phyloP scores from a whole-genome alignment of 2,797 vertebrate species.

The Epinephelus malabaricus region DNA sequence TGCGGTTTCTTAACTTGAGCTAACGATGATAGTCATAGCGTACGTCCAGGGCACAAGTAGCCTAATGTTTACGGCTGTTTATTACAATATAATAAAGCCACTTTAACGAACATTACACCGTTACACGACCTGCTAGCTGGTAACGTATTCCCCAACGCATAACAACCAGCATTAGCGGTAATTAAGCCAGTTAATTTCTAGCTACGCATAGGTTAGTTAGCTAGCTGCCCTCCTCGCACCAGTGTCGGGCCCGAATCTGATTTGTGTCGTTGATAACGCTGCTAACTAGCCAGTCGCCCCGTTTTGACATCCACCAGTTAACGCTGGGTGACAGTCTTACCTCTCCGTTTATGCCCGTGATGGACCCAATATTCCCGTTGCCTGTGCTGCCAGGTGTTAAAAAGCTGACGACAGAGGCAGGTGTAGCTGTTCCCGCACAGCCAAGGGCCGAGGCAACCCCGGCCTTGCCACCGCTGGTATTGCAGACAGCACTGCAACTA shows the following conservation, averaged over 20 bases:
- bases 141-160: not conserved
- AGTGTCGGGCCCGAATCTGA: conserved; percentile 74
- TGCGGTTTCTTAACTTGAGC: conserved; percentile 49
- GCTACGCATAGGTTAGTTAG: conserved; percentile 45
- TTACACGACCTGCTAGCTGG: no score
- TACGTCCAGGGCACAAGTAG: conserved; percentile 34
- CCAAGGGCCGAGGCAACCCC: conserved; percentile 88
- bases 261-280: conserved; percentile 73
- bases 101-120: not conserved
- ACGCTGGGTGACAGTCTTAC: conserved; percentile 72
- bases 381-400: conserved; percentile 80
- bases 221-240: conserved; percentile 58
- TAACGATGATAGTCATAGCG: conserved; percentile 53
- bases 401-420: conserved; percentile 85
- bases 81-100: not conserved
- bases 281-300: conserved; percentile 34
- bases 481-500: conserved; percentile 87
- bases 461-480: conserved; percentile 87
- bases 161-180: not conserved
- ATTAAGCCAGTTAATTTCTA: conserved; percentile 30
- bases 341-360: conserved; percentile 86
- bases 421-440: conserved; percentile 79
- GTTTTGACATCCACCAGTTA: conserved; percentile 60
- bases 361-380: conserved; percentile 74
- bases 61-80: conserved; percentile 54